Conservation (phyloP, 2,888 invertebrate species). For the Heteromyza rotundicornis region DNA sequence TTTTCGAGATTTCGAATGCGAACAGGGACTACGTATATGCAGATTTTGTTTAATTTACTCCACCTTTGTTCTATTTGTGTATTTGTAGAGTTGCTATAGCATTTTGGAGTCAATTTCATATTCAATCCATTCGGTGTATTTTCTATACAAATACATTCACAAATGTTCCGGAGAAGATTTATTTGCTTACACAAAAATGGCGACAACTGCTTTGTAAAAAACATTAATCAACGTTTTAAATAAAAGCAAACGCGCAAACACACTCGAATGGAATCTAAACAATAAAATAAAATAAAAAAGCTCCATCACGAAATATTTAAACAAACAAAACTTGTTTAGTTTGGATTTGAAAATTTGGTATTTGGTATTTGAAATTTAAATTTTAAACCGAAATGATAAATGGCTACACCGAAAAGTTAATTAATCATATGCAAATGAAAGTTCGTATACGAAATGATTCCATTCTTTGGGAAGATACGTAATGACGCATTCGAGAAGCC, state of each 20-base stretch:
- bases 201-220: conserved; percentile 50
- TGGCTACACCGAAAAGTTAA: conserved; percentile 43
- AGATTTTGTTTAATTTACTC: too few species aligned
- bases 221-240: conserved; percentile 42
- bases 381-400: conserved; percentile 43
- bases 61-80: too few species aligned
- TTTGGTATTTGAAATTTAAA: conserved; percentile 42
- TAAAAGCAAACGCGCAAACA: conserved; percentile 29
- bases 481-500: conserved; percentile 13
- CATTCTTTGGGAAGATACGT: neutral
- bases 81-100: too few species aligned
- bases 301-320: conserved; percentile 31
- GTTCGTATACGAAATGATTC: conserved; percentile 2
- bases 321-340: conserved; percentile 43
- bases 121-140: too few species aligned
- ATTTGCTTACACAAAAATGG: conserved; percentile 40
- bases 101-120: too few species aligned
- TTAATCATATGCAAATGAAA: conserved; percentile 47
- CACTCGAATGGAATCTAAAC: conserved; percentile 9
- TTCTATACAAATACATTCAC: too few species aligned
- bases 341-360: conserved; percentile 16
- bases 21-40: too few species aligned
- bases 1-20: too few species aligned
- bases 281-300: conserved; percentile 21
- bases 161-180: conserved; percentile 30